phyloP scores from a whole-genome alignment of 2,888 invertebrate species.

The Lysandra coridon region DNA sequence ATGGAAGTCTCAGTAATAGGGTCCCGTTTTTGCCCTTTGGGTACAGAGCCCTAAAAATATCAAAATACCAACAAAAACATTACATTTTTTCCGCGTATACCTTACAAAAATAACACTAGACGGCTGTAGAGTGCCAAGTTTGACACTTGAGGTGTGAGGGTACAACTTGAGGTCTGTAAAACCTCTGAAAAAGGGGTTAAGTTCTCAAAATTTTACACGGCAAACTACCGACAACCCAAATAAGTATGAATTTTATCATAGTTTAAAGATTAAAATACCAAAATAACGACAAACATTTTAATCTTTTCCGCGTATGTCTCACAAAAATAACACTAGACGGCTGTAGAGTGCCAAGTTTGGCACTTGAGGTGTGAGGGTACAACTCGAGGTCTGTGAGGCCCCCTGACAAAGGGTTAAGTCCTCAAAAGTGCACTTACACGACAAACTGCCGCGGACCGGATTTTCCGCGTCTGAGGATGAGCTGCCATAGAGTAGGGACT shows the following conservation, averaged over 20 bases:
- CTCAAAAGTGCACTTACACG: constrained; percentile 31
- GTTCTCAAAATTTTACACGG: constrained; percentile 29
- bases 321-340: not conserved
- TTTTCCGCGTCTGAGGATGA: constrained; percentile 39
- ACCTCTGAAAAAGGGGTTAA: constrained; percentile 16
- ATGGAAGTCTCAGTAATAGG: no score
- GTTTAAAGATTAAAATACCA: no score
- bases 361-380: constrained; percentile 14
- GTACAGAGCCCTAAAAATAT: no score
- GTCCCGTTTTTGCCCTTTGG: no score
- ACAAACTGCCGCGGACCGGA: constrained; percentile 38
- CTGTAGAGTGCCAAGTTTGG: constrained; percentile 17
- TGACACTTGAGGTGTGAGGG: constrained; percentile 12
- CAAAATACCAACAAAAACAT: not conserved
- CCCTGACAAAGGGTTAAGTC: constrained; percentile 22
- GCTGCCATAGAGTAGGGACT: constrained; percentile 34
- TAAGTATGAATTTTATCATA: no score
- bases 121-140: constrained; percentile 12
- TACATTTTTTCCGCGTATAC: not conserved
- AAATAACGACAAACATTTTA: not conserved
- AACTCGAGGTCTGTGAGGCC: constrained; percentile 3
- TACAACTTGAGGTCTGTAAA: constrained; percentile 5
- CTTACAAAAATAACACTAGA: not conserved
- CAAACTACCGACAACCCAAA: constrained; percentile 31
- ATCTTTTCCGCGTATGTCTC: not conserved